phyloP scores from a whole-genome alignment of 2,888 invertebrate genomes.

The Pollenia amentaria region DNA sequence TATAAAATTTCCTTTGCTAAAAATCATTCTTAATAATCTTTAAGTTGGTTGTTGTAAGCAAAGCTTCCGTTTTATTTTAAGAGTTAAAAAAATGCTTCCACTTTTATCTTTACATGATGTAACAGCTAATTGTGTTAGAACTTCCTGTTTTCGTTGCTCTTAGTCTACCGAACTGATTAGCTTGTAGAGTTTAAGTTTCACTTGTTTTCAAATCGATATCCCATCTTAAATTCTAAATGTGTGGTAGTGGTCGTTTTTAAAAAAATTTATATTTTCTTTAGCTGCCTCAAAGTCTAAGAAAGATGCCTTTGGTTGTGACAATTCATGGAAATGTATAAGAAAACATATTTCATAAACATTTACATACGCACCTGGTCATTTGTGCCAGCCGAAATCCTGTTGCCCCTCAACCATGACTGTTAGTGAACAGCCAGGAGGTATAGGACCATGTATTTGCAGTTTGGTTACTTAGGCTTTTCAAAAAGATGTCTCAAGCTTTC shows the following conservation, averaged over 20 bases:
- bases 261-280: conserved; percentile 13
- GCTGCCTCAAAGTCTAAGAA: conserved; percentile 48
- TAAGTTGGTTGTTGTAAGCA: not conserved
- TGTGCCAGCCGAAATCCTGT: not conserved
- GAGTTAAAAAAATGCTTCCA: not conserved
- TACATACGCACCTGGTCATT: conserved; percentile 62
- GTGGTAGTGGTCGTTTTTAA: not conserved
- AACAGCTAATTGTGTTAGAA: conserved; percentile 64
- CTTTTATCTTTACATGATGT: conserved; percentile 58
- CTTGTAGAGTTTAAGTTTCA: conserved; percentile 29
- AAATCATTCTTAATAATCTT: conserved; percentile 3
- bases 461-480: not conserved
- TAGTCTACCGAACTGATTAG: conserved; percentile 8
- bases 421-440: not conserved
- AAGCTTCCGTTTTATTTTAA: conserved; percentile 49
- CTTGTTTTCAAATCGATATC: conserved; percentile 24
- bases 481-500: conserved; percentile 62
- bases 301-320: conserved; percentile 38
- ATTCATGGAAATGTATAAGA: conserved; percentile 35
- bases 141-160: conserved; percentile 49
- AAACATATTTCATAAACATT: conserved; percentile 31
- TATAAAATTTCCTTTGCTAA: conserved; percentile 32
- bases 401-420: not conserved
- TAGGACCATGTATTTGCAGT: conserved; percentile 7
- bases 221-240: not conserved